phyloP scores from a whole-genome alignment of 2,797 vertebrate species.

The Sparidentex hasta region DNA sequence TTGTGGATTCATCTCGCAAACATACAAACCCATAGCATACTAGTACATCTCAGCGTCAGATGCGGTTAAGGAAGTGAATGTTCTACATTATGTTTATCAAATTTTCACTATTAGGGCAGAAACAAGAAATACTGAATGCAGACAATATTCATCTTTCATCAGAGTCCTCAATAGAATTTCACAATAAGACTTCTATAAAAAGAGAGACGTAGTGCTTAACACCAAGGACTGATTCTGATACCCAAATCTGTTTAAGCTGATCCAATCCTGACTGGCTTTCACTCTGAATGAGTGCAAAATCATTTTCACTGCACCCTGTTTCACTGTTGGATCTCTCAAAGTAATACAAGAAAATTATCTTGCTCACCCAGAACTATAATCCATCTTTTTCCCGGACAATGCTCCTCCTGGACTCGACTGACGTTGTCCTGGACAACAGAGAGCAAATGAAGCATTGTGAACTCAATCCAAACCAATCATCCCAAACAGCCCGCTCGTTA shows the following conservation, averaged over 20 bases:
- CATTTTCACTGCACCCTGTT: constrained; percentile 25
- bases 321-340: constrained; percentile 40
- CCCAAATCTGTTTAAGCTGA: constrained; percentile 58
- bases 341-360: constrained; percentile 46
- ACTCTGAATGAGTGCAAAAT: constrained; percentile 32
- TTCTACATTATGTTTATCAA: background rate
- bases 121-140: background rate
- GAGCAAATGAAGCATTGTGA: constrained; percentile 49
- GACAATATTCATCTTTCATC: constrained; percentile 5
- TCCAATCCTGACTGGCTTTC: constrained; percentile 55
- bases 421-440: constrained; percentile 12
- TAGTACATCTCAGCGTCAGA: background rate
- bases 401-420: constrained; percentile 24
- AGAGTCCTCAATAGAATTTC: constrained; percentile 31
- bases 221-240: constrained; percentile 31
- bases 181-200: constrained; percentile 34
- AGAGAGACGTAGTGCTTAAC: constrained; percentile 19
- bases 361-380: constrained; percentile 49
- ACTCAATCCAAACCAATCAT: constrained; percentile 64
- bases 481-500: constrained; percentile 50
- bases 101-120: background rate
- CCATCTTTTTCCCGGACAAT: constrained; percentile 49
- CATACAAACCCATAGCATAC: background rate
- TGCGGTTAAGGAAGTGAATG: background rate
- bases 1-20: background rate